A percentile compares a stretch with the other conserved stretches of the same genome.
Conservation (phyloP, 2,888 invertebrate species). For the Ptychoptera contaminata region DNA sequence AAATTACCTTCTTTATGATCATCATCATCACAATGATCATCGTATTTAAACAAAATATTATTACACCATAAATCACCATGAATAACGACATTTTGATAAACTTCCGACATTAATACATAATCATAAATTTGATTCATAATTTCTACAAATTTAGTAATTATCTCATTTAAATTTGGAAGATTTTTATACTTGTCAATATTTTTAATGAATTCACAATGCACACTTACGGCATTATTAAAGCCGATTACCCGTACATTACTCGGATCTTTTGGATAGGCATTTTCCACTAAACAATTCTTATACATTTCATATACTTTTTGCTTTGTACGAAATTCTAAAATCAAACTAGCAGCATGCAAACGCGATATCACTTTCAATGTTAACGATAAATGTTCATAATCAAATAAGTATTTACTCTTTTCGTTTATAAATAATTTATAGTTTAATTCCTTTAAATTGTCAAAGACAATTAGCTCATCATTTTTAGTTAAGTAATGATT, state of each 20-base stretch:
- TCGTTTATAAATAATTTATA: conserved; percentile 15
- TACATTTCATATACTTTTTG: conserved; percentile 17
- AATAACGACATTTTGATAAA: conserved; percentile 31
- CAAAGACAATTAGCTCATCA: conserved; percentile 24
- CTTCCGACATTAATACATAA: conserved; percentile 19
- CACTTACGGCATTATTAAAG: conserved; percentile 19
- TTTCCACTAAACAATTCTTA: conserved; percentile 22
- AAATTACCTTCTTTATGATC: not conserved
- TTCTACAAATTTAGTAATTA: conserved; percentile 13
- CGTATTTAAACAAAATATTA: conserved; percentile 24
- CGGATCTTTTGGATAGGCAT: conserved; percentile 22
- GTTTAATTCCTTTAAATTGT: conserved; percentile 23
- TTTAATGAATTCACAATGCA: conserved; percentile 21
- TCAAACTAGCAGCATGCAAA: conserved; percentile 25
- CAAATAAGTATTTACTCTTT: conserved; percentile 18
- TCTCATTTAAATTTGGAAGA: conserved; percentile 16
- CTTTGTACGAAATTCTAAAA: conserved; percentile 22
- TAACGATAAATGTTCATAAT: conserved; percentile 17
- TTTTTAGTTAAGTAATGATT: conserved; percentile 20
- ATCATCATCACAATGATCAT: conserved; percentile 2
- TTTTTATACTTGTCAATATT: conserved; percentile 19
- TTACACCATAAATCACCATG: conserved; percentile 29
- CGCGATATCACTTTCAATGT: conserved; percentile 21
- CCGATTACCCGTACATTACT: conserved; percentile 18
- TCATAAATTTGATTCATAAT: conserved; percentile 15